phyloP scores from a whole-genome alignment of 2,113 vertebrate genomes.

The Protobothrops flavoviridis region DNA sequence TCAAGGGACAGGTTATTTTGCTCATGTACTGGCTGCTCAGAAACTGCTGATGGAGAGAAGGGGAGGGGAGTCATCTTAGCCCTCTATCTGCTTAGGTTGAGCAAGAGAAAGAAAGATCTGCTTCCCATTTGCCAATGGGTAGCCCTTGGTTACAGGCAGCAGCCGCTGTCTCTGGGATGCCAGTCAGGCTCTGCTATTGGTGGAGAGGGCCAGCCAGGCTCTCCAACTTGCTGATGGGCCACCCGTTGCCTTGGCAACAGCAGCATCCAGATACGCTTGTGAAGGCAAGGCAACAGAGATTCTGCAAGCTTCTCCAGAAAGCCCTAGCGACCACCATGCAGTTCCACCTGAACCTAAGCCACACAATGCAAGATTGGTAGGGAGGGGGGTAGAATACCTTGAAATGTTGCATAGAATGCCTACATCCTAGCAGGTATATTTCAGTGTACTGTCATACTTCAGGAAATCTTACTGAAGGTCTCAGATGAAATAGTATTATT shows the following conservation, averaged over 20 bases:
- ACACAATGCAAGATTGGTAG: not conserved
- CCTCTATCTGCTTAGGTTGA: not conserved
- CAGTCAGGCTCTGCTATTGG: conserved; percentile 19
- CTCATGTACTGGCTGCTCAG: not conserved
- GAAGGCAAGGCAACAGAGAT: not conserved
- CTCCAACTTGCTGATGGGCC: conserved; percentile 17
- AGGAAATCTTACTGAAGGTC: not conserved
- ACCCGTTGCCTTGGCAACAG: conserved; percentile 35
- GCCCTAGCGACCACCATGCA: not conserved
- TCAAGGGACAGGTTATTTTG: not conserved
- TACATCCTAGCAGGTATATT: not conserved
- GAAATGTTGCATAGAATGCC: not conserved
- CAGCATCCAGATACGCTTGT: conserved; percentile 15
- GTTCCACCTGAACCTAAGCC: not conserved
- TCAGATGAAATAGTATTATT: not conserved
- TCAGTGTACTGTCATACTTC: not conserved
- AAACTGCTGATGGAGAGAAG: not conserved
- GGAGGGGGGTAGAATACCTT: not conserved
- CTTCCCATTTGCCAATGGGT: conserved; percentile 33
- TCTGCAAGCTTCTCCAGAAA: not conserved
- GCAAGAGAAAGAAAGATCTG: not conserved
- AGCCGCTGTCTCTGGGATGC: conserved; percentile 30
- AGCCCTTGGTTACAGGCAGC: conserved; percentile 33
- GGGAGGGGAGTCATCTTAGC: not conserved
- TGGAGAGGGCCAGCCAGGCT: conserved; percentile 14